Evolutionary conservation across 2,113 vertebrate genomes (phyloP).

Genomic region (Collichthys lucidus): DNA sequence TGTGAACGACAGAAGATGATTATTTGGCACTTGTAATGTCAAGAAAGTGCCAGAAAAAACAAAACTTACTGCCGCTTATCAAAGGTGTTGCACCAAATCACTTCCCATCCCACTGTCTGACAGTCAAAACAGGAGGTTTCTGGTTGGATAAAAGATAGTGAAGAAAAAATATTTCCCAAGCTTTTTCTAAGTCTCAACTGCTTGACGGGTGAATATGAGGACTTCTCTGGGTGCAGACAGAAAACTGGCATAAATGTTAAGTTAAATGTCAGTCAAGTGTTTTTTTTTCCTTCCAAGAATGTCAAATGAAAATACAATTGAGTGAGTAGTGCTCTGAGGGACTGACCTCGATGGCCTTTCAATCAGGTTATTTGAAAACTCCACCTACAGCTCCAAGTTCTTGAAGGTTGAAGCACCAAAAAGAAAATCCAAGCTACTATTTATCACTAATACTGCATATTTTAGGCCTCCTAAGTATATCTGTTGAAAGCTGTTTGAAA

Average conservation of each 20-base stretch:
- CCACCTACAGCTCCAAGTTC: background rate
- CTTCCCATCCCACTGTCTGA: background rate
- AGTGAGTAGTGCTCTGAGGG: background rate
- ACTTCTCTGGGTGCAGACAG: slow-evolving; percentile 6
- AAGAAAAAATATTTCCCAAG: background rate
- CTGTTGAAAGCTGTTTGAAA: background rate
- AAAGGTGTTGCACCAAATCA: background rate
- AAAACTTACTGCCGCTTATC: background rate
- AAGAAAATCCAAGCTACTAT: background rate
- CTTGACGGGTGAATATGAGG: slow-evolving; percentile 2
- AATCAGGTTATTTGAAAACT: background rate
- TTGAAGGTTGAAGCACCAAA: too few species aligned
- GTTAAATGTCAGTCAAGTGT: background rate
- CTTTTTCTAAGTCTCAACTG: background rate
- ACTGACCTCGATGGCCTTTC: background rate
- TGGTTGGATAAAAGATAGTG: background rate
- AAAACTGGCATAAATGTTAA: background rate
- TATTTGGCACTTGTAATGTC: background rate
- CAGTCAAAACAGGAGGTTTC: background rate
- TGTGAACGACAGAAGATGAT: background rate
- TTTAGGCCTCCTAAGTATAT: background rate
- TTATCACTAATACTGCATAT: background rate
- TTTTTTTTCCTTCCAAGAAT: background rate
- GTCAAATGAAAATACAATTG: slow-evolving; percentile 11
- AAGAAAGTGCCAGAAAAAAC: background rate